Evolutionary conservation across 1,140 invertebrate species (phyloP).

Genomic region (Parasteatoda tepidariorum): DNA sequence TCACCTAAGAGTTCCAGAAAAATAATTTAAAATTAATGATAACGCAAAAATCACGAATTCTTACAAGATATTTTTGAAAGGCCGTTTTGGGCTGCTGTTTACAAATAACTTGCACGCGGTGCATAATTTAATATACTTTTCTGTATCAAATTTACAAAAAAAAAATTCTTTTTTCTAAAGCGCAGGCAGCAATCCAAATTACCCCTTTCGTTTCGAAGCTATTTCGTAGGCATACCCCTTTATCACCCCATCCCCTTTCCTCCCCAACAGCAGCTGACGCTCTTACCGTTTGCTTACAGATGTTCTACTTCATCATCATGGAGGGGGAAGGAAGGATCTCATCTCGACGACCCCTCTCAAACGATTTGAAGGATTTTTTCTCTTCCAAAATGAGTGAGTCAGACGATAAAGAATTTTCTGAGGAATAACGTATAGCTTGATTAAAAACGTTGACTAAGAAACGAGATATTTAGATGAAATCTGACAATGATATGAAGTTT

Average conservation of each 20-base stretch:
- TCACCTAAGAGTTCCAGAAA: too few species aligned
- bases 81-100: too few species aligned
- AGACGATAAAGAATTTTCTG: not conserved
- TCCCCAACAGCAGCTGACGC: not conserved
- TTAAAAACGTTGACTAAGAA: slow-evolving; percentile 32
- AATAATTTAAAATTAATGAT: too few species aligned
- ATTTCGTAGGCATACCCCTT: not conserved
- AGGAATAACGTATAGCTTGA: slow-evolving; percentile 11
- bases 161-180: not conserved
- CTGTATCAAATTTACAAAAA: not conserved
- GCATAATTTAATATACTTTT: not conserved
- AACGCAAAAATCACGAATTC: too few species aligned
- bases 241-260: not conserved
- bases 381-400: not conserved
- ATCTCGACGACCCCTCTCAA: too few species aligned
- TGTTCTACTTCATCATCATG: too few species aligned
- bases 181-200: not conserved
- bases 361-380: too few species aligned
- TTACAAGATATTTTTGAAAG: too few species aligned
- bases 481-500: slow-evolving; percentile 24
- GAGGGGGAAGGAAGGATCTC: too few species aligned
- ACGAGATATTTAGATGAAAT: slow-evolving; percentile 1
- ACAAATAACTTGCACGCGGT: not conserved
- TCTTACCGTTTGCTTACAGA: not conserved
- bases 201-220: not conserved